Percentiles rank a stretch among this genome's conserved stretches.
phyloP scores from a whole-genome alignment of 2,113 vertebrate species.

The Conger conger region DNA sequence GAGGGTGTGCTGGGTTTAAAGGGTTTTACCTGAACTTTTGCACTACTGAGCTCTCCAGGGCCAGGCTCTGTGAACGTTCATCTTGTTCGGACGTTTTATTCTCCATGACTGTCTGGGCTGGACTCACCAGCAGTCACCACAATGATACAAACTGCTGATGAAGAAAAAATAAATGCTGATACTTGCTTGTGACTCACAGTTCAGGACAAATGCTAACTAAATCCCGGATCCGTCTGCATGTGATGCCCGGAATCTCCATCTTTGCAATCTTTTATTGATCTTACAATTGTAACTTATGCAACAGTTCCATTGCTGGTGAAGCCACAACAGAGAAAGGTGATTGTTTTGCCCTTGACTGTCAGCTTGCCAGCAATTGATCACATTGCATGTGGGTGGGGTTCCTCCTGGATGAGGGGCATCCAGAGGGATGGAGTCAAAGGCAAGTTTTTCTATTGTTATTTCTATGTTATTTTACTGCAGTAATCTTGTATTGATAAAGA shows the following conservation, averaged over 20 bases:
- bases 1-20: neutral
- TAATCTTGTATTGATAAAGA: conserved; percentile 48
- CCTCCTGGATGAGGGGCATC: too few relatives aligned
- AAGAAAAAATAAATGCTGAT: neutral
- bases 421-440: neutral
- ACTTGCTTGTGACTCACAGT: neutral
- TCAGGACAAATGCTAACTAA: neutral
- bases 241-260: neutral
- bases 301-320: too few relatives aligned
- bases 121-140: neutral
- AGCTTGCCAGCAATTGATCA: neutral
- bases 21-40: conserved; percentile 18
- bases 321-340: neutral
- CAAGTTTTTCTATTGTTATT: neutral
- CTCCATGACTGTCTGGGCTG: neutral
- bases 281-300: neutral
- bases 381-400: neutral
- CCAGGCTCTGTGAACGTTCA: conserved; percentile 6
- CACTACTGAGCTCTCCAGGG: conserved; percentile 13
- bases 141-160: neutral
- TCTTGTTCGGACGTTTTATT: neutral
- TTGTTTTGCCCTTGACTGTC: neutral
- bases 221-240: conserved; percentile 1
- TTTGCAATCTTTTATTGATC: conserved; percentile 40
- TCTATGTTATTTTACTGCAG: conserved; percentile 4